Evolutionary conservation across 2,113 vertebrate genomes (phyloP).

Genomic region (Sinocyclocheilus anophthalmus): DNA sequence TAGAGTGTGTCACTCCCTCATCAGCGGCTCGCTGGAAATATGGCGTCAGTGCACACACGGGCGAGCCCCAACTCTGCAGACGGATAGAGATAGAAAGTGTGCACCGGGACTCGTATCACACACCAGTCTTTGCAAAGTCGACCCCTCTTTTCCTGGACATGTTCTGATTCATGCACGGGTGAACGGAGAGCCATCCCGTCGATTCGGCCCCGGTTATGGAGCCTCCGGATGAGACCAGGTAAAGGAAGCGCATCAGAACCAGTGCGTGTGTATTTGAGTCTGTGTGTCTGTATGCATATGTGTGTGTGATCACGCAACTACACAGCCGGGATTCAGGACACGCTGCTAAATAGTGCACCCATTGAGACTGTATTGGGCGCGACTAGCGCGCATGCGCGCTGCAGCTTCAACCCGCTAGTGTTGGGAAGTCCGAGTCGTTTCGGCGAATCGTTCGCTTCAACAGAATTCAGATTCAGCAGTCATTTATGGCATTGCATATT

Average conservation of each 20-base stretch:
- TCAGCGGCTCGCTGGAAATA: conserved; percentile 71
- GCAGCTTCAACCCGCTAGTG: background rate
- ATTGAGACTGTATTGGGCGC: conserved; percentile 42
- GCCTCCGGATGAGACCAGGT: conserved; percentile 79
- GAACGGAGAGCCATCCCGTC: conserved; percentile 57
- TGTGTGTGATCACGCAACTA: conserved; percentile 64
- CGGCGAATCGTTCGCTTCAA: background rate
- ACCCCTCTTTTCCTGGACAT: conserved; percentile 62
- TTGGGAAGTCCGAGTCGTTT: background rate
- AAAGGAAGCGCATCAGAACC: conserved; percentile 61
- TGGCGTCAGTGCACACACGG: conserved; percentile 76
- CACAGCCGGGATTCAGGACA: conserved; percentile 69
- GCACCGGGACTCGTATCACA: conserved; percentile 55
- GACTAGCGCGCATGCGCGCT: conserved; percentile 10
- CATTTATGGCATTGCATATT: background rate
- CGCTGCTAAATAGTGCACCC: conserved; percentile 74
- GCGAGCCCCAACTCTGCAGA: conserved; percentile 73
- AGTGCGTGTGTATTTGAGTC: background rate
- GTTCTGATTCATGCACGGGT: conserved; percentile 72
- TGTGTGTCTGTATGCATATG: background rate
- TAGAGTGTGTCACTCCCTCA: conserved; percentile 77
- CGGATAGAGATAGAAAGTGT: conserved; percentile 70
- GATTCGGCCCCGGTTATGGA: conserved; percentile 72
- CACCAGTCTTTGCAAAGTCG: conserved; percentile 67
- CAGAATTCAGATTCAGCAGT: background rate